Conservation (phyloP, 2,113 vertebrate species). For the Merops nubicus region DNA sequence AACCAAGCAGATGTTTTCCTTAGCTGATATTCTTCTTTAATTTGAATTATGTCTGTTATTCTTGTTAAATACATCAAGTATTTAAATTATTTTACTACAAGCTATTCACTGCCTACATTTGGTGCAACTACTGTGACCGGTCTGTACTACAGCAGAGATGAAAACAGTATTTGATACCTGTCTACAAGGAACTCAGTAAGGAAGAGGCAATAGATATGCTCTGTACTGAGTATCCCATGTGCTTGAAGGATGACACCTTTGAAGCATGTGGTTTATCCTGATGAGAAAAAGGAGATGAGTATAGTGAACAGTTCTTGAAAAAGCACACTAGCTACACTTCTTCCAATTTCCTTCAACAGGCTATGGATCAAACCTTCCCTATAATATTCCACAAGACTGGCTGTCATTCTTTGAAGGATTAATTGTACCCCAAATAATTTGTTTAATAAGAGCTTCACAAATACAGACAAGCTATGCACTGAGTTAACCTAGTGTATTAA, state of each 20-base stretch:
- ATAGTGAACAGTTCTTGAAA: not conserved
- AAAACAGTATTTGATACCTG: not conserved
- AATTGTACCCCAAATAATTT: not conserved
- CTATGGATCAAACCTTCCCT: not conserved
- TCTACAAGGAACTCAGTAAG: not conserved
- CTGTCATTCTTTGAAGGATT: not conserved
- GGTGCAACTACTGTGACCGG: not conserved
- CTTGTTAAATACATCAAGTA: not conserved
- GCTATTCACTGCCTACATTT: not conserved
- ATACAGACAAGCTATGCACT: not conserved
- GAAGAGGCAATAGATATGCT: not conserved
- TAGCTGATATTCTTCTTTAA: not conserved
- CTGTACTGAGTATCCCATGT: accelerated
- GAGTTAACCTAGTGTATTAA: not conserved
- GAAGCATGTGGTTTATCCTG: not conserved
- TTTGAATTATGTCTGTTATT: not conserved
- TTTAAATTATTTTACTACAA: not conserved
- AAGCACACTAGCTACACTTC: not conserved
- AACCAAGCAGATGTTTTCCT: not conserved
- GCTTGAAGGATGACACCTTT: not conserved
- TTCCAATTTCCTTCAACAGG: not conserved
- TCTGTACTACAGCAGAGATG: not conserved
- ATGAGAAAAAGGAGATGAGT: not conserved
- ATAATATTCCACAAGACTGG: not conserved
- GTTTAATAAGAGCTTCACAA: not conserved